Conservation (phyloP, 2,888 invertebrate species). For the Pollenia labialis region DNA sequence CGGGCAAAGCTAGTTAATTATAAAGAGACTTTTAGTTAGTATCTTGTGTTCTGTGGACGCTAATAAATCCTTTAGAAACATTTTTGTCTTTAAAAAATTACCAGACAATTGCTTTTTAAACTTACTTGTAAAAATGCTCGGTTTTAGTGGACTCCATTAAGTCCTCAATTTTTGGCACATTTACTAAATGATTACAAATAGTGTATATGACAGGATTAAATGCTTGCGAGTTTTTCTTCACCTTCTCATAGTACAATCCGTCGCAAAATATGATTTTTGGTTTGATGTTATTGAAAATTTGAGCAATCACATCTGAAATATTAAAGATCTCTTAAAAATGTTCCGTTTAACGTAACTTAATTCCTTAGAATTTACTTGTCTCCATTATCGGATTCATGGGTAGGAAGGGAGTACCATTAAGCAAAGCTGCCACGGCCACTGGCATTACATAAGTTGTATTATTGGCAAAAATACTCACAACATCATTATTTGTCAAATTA, state of each 20-base stretch:
- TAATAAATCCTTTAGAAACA: no score
- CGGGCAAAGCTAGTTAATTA: no score
- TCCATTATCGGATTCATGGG: slow-evolving; percentile 77
- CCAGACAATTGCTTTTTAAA: neutral
- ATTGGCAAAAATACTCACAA: slow-evolving; percentile 78
- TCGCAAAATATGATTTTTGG: slow-evolving; percentile 79
- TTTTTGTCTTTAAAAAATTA: no score
- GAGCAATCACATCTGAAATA: slow-evolving; percentile 68
- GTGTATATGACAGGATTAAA: slow-evolving; percentile 53
- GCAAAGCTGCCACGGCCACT: slow-evolving; percentile 77
- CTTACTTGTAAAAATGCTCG: slow-evolving; percentile 43
- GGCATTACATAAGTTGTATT: slow-evolving; percentile 78
- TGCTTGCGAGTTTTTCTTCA: slow-evolving; percentile 65
- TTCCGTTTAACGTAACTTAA: no score
- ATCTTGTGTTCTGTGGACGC: no score
- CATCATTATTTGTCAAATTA: slow-evolving; percentile 72
- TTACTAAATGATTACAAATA: slow-evolving; percentile 47
- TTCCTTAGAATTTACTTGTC: slow-evolving; percentile 55
- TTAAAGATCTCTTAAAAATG: slow-evolving; percentile 5
- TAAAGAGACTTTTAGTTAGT: no score
- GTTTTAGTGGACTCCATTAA: neutral
- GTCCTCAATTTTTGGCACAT: slow-evolving; percentile 40
- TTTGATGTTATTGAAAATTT: no score
- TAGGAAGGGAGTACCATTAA: slow-evolving; percentile 78
- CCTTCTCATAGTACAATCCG: slow-evolving; percentile 75